Evolutionary conservation across 2,797 vertebrate genomes (phyloP), one percentile per base, ranked within the genome.

Genomic region (Eulemur rubriventer): DNA sequence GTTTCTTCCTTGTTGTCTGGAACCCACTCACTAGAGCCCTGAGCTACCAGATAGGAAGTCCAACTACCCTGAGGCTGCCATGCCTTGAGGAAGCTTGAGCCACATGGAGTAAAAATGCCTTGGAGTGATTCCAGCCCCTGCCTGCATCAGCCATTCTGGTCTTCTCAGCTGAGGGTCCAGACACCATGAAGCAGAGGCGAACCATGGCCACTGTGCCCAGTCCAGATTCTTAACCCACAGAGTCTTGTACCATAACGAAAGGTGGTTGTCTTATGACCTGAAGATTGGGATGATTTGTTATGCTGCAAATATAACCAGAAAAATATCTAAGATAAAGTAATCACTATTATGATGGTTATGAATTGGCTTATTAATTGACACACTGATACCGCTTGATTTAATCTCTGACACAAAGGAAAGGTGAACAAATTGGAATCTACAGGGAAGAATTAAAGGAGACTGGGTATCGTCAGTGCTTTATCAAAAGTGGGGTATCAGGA

Each of bases 361-460:
- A 28, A 30, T n/a, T 82, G 91, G 43, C 26, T 76, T 94, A 75
- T 28, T 63, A 50, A 63, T 43, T 52, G 75, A 95, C 30, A 92
- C 4, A 48, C 41, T 83, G 28, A 13, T 76, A 78, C 81, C 73
- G 82, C 46, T 61, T 85, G 43, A 82, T 86, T 92, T 94, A 73
- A 80, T 73, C 63, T 85, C 30, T 87, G 35, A 80, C 9, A 28
- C 18, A 85, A 85, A 96, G 28, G 38, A 79, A 89, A 97, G 38
- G 13, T 33, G 26, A 73, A 22, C 67, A 18, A 38, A 6, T 72
- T 89, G 38, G 28, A 91, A 94, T 52, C 43, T 79, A 43, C 26
- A 50, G 16, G 41, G 46, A 50, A 43, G 18, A 69, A 69, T 20
- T 30, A 78, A 76, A 69, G 43, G 38, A 75, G 9, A 73, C 76